Conservation (phyloP, 1,140 invertebrate genomes). For the Drosophila ambigua region DNA sequence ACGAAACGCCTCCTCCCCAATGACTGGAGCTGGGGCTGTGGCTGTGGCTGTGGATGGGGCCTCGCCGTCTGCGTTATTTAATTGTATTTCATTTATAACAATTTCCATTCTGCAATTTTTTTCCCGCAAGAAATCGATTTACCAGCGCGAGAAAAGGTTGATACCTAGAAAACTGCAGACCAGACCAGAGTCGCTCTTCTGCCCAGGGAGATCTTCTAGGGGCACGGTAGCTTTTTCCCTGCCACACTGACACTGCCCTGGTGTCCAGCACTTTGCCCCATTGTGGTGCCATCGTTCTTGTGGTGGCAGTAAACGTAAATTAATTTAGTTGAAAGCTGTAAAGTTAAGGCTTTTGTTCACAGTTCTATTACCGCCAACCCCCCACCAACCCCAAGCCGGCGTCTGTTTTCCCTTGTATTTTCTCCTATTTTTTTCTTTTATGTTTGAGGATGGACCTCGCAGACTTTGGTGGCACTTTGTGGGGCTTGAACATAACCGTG, state of each 20-base stretch:
- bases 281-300: constrained; percentile 8
- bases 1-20: constrained; percentile 7
- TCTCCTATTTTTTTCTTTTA: neutral
- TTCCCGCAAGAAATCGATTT: constrained; percentile 12
- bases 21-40: neutral
- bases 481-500: constrained; percentile 38
- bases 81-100: constrained; percentile 83
- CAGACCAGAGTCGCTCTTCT: too few species aligned
- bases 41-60: neutral
- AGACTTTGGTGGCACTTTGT: constrained; percentile 9
- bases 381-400: neutral
- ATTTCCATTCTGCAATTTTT: constrained; percentile 31
- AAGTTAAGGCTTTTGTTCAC: constrained; percentile 81
- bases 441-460: constrained; percentile 45
- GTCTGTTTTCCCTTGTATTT: neutral
- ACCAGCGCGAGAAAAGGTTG: neutral
- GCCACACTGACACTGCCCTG: too few species aligned
- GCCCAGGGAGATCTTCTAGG: neutral
- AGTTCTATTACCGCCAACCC: constrained; percentile 20
- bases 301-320: constrained; percentile 76
- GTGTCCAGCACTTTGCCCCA: neutral
- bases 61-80: constrained; percentile 55
- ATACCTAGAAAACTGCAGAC: neutral
- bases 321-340: constrained; percentile 83
- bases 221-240: too few species aligned